Conservation (phyloP, 2,797 vertebrate genomes). For the Sebastes trivittatus region DNA sequence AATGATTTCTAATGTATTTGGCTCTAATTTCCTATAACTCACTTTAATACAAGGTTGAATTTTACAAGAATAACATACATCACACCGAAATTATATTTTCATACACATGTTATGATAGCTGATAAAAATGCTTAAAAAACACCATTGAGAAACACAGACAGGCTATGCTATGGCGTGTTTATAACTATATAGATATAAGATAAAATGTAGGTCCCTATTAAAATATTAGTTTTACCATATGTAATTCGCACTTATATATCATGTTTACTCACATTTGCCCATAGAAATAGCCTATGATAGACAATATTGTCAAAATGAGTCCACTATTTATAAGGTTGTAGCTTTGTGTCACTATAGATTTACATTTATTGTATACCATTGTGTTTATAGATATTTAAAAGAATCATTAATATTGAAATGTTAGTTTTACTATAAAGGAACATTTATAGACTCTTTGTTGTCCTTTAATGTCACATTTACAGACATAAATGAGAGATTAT, state of each 20-base stretch:
- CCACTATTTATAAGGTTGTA: not conserved
- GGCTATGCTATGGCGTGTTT: not conserved
- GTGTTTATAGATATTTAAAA: not conserved
- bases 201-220: not conserved
- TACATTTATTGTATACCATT: no score
- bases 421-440: not conserved
- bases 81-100: not conserved
- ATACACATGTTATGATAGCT: not conserved
- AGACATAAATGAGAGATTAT: not conserved
- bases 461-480: not conserved
- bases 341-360: not conserved
- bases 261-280: not conserved
- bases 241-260: not conserved
- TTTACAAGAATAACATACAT: not conserved
- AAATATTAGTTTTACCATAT: not conserved
- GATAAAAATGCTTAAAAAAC: not conserved
- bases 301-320: not conserved
- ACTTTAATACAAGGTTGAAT: not conserved
- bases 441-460: not conserved
- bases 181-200: not conserved
- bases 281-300: not conserved
- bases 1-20: not conserved
- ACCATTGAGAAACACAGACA: not conserved
- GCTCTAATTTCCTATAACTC: not conserved
- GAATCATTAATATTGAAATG: not conserved